phyloP scores from a whole-genome alignment of 2,113 vertebrate genomes.

The Nematolebias whitei region DNA sequence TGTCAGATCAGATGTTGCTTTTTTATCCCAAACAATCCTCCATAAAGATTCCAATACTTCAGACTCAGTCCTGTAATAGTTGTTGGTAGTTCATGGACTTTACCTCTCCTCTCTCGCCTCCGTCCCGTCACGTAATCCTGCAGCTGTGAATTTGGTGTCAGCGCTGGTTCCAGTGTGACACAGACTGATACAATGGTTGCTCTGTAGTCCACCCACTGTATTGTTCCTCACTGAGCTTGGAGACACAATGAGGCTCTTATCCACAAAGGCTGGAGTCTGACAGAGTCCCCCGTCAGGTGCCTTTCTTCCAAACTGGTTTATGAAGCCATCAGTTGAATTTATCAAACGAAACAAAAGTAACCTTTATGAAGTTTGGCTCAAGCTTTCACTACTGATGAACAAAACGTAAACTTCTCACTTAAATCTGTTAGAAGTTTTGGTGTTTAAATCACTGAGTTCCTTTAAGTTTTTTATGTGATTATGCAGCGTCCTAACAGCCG shows the following conservation, averaged over 20 bases:
- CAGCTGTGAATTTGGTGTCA: slow-evolving; percentile 33
- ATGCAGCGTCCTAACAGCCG: background rate
- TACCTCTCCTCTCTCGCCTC: slow-evolving; percentile 51
- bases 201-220: slow-evolving; percentile 66
- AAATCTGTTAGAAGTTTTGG: too few species aligned
- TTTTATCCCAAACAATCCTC: too few species aligned
- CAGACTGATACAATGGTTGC: slow-evolving; percentile 68
- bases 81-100: slow-evolving; percentile 28
- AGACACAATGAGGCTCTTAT: slow-evolving; percentile 76
- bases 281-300: slow-evolving; percentile 69
- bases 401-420: background rate
- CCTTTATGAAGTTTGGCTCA: background rate
- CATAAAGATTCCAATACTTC: too few species aligned
- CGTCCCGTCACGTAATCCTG: slow-evolving; percentile 46
- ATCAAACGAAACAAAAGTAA: background rate
- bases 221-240: slow-evolving; percentile 58
- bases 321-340: slow-evolving; percentile 4
- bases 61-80: background rate
- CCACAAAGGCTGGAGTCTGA: slow-evolving; percentile 13
- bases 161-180: slow-evolving; percentile 65
- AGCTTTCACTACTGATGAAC: background rate
- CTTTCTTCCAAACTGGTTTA: slow-evolving; percentile 29
- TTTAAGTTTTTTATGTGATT: background rate
- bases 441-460: background rate
- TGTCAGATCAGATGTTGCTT: too few species aligned